Base-by-base conservation (phyloP, 2,797 vertebrate species). In the Petrocephalus schoutedeni region DNA sequence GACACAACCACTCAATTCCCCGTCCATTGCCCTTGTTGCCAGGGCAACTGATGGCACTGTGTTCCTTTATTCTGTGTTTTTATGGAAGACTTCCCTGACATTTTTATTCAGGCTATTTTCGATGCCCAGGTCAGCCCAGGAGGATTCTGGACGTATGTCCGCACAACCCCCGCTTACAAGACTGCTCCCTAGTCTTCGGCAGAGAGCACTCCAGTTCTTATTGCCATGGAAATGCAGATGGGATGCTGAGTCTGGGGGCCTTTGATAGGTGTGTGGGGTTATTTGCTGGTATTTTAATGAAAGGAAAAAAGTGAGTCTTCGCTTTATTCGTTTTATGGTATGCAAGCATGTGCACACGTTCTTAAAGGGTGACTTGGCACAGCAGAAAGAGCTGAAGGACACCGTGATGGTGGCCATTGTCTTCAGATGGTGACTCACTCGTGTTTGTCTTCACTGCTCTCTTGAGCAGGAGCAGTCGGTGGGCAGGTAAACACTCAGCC, bases 181-280 rank as follows among this genome's bases (percentile, higher is more conserved):
- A 77, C 41, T 3, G 64, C 23, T 74, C 12, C 21, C 12, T 51
- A 16, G 51, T 19, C 28, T 77, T 71, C 23, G 45, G 10, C 16
- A 12, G 74, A 59, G 74, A 82, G n/a, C 54, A 80, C 54, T 56
- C n/a, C 7, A 80, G 71, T n/a, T 23, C 71, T 58, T 74, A 87
- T 87, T 77, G 71, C 87, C 53, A 82, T 87, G 71, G 71, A 82
- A 74, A 82, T 87, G 74, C 67, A 87, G 57, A 87, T 58, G 36
- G 28, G 28, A 49, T 51, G 57, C 28, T 54, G 61, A 57, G 56
- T 56, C 19, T 56, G 21, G 32, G 64, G 45, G 32, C 19, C 64
- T 56, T 32, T 61, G 87, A n/a, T 45, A 8, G 56, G 56, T 19
- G 28, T 86, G 10, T 32, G 12, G 54, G 32, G 54, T 58, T 85